phyloP scores from a whole-genome alignment of 2,888 invertebrate genomes.

The Heteropelma amictum region DNA sequence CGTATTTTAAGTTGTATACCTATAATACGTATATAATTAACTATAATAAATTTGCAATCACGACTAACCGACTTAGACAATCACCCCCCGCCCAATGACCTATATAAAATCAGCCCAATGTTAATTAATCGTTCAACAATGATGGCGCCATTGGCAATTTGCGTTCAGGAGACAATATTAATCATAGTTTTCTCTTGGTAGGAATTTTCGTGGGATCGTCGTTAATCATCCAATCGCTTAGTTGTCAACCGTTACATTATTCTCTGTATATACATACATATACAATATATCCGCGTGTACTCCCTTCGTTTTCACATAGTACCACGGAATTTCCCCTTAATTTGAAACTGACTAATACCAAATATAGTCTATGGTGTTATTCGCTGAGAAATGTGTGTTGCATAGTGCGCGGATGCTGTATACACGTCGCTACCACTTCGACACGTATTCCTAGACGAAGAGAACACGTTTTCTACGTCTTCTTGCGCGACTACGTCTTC shows the following conservation, averaged over 20 bases:
- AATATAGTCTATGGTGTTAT: neutral
- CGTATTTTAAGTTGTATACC: no score
- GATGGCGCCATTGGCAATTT: no score
- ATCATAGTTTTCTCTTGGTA: neutral
- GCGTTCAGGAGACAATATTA: neutral
- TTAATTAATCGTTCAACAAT: no score
- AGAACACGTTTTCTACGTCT: conserved; percentile 22
- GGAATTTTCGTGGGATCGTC: neutral
- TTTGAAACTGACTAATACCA: conserved; percentile 43
- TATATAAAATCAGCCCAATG: no score
- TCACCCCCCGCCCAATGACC: no score
- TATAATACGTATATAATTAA: no score
- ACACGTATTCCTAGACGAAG: conserved; percentile 39
- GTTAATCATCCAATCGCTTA: conserved; percentile 13
- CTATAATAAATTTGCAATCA: no score
- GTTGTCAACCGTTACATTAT: neutral
- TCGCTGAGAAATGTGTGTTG: conserved; percentile 4
- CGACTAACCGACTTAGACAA: no score
- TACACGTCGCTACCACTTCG: conserved; percentile 45
- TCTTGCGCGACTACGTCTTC: neutral
- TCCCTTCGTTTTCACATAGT: neutral
- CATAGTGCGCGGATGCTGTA: neutral
- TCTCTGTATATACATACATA: neutral
- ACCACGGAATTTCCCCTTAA: conserved; percentile 25
- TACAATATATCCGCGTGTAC: neutral